A percentile compares a stretch with the other conserved stretches of the same genome.
These are phyloP conservation scores for Archocentrus centrarchus DNA, from an alignment of 2,113 vertebrate genomes.

Conservation along the genomic window DNA sequence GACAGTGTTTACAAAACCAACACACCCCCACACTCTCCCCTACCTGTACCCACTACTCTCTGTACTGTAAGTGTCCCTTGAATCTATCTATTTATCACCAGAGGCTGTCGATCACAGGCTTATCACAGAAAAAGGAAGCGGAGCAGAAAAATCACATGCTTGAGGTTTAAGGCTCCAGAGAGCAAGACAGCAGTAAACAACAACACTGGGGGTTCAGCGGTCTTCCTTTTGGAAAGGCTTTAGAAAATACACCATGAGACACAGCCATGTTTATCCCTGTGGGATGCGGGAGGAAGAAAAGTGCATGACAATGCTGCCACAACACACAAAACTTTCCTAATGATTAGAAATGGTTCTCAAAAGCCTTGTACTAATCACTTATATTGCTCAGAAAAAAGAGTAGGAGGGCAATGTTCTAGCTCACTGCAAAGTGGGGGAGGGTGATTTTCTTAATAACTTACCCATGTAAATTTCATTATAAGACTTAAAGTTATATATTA, in stretches of 20 bases:
- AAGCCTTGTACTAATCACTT: background rate
- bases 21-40: background rate
- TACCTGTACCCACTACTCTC: slow-evolving; percentile 8
- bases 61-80: slow-evolving; percentile 18
- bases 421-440: background rate
- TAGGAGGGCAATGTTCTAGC: background rate
- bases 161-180: slow-evolving; percentile 42
- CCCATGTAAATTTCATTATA: background rate
- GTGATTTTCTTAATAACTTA: background rate
- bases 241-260: slow-evolving; percentile 9
- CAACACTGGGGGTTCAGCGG: slow-evolving; percentile 21
- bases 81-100: slow-evolving; percentile 36
- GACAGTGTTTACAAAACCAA: background rate
- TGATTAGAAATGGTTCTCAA: background rate
- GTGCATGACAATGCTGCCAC: background rate
- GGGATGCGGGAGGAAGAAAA: background rate
- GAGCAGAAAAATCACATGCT: slow-evolving; percentile 44
- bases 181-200: slow-evolving; percentile 40
- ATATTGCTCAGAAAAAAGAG: background rate
- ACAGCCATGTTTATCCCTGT: slow-evolving; percentile 17
- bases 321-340: background rate
- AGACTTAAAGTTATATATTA: background rate
- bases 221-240: slow-evolving; percentile 11
- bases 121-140: slow-evolving; percentile 32
- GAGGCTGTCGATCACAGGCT: slow-evolving; percentile 50